phyloP scores from a whole-genome alignment of 2,113 vertebrate genomes.

The Orthonyx spaldingii region DNA sequence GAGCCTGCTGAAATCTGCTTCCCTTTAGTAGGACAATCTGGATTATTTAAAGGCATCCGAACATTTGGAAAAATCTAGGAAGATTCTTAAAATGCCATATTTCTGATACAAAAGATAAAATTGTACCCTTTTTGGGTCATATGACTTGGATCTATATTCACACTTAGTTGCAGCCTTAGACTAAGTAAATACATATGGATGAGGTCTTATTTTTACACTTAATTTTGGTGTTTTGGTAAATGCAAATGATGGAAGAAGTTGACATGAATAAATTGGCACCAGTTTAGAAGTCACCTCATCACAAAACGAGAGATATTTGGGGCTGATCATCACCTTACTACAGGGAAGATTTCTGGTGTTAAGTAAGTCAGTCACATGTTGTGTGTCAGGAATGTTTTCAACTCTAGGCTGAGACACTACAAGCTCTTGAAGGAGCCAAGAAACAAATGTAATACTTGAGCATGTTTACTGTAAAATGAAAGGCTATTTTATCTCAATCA shows the following conservation, averaged over 20 bases:
- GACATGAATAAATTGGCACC: background rate
- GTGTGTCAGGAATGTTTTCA: background rate
- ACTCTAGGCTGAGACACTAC: background rate
- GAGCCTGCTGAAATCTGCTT: background rate
- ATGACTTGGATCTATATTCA: background rate
- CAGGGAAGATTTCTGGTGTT: background rate
- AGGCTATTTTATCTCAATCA: constrained; percentile 27
- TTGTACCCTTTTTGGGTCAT: background rate
- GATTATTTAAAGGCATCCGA: background rate
- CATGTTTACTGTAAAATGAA: constrained; percentile 33
- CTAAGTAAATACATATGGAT: background rate
- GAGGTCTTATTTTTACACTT: background rate
- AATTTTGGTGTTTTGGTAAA: background rate
- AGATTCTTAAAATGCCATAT: background rate
- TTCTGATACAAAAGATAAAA: background rate
- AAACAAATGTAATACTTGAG: background rate
- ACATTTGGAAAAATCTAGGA: background rate
- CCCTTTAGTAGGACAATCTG: background rate
- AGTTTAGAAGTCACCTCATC: background rate
- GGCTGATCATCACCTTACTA: background rate
- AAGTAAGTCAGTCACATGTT: background rate
- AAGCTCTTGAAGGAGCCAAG: background rate
- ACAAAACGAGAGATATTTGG: background rate
- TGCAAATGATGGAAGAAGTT: background rate
- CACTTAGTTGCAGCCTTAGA: background rate